Percentiles rank a stretch among this genome's conserved stretches.
Evolutionary conservation across 2,888 invertebrate species (phyloP).

Genomic region (Chydorus sphaericus): DNA sequence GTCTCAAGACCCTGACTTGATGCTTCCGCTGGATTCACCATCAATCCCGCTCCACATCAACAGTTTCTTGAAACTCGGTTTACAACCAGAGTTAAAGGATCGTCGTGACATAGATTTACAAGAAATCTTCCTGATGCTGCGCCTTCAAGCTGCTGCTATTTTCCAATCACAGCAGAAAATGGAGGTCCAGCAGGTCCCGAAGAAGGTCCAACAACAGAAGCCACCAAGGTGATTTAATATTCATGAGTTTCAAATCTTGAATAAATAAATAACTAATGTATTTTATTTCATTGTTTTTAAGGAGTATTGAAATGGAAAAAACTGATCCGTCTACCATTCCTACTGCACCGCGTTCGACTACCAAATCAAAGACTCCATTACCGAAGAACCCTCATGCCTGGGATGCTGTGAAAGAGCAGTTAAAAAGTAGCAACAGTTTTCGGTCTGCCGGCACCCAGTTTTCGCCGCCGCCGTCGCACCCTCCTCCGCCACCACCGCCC

Average conservation of each 20-base stretch:
- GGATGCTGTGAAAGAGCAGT: neutral
- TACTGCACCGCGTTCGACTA: too few relatives aligned
- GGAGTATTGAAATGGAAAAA: too few relatives aligned
- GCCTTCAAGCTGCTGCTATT: constrained; percentile 3
- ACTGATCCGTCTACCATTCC: too few relatives aligned
- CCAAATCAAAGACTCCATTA: too few relatives aligned
- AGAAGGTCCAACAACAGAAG: neutral
- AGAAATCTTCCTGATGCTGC: constrained; percentile 21
- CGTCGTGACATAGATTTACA: constrained; percentile 20
- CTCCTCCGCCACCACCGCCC: neutral
- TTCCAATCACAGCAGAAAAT: constrained; percentile 7
- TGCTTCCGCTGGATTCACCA: neutral
- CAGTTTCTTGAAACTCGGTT: constrained; percentile 18
- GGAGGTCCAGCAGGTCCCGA: neutral
- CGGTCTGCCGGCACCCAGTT: neutral
- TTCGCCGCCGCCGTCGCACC: neutral
- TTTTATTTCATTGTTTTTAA: too few relatives aligned
- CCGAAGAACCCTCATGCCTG: too few relatives aligned
- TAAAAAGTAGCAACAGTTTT: too few relatives aligned
- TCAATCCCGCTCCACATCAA: constrained; percentile 8
- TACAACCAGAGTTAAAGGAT: constrained; percentile 17
- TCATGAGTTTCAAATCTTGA: too few relatives aligned
- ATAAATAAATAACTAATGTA: too few relatives aligned
- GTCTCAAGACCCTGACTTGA: neutral
- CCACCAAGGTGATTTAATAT: too few relatives aligned